Evolutionary conservation across 2,113 vertebrate species (phyloP), one percentile per base, ranked within the genome.

Genomic region (Rhipidura dahli): DNA sequence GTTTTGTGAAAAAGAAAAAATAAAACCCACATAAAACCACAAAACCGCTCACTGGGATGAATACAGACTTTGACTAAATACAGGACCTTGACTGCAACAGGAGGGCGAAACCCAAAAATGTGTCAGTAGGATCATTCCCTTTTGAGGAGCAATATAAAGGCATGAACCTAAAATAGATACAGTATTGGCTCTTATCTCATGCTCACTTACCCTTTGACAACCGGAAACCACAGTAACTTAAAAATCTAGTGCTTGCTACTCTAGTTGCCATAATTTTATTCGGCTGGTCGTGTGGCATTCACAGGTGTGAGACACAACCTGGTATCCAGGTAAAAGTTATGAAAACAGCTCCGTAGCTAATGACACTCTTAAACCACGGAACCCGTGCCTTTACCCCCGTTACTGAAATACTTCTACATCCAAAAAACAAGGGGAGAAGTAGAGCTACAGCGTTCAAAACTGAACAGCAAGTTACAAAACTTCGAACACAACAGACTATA

Each of bases 101-200:
- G 27, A 92, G 47, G 22, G 13, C 24, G 15, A 91, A 90, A 70
- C 28, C 22, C 61, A 68, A 83, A 96, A 81, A 60, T 8, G 19
- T 87, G 71, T 76, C 82, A 72, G 44, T 51, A 64, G 84, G 70
- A 73, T 56, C 24, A 63, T 49, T 81, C 75, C 51, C 89, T 63
- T 96, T 73, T 66, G 53, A 95, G 85, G 4, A 85, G 54, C 26
- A 35, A 53, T 26, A 66, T 15, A 76, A 94, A 87, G 93, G 64
- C 26, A 28, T 4, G 20, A 79, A 72, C 65, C 69, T 83, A 79
- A 73, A 96, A 83, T 31, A 90, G 82, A 61, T 61, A 27, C 2
- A 19, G 65, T 76, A 37, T 0, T 89, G 39, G 37, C 35, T 92
- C 76, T 61, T 83, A 30, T 45, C 68, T 83, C 68, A 45, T 20